Evolutionary conservation across 2,113 vertebrate genomes (phyloP), one percentile per base, ranked within the genome.

Genomic region (Clarias gariepinus): DNA sequence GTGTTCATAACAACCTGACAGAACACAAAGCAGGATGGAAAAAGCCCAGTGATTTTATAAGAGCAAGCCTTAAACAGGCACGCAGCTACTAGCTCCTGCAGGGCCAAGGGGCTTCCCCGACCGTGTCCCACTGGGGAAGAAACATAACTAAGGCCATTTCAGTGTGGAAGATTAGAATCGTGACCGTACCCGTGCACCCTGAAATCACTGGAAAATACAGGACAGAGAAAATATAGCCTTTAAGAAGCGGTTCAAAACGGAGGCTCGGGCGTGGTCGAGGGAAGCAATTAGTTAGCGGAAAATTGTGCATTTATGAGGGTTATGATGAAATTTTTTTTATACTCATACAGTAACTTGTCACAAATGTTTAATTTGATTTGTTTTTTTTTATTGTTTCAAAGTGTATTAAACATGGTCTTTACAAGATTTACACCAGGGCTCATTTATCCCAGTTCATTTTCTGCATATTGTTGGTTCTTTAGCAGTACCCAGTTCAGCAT

Each of bases 1-100:
- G 68, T 76, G 77, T 16, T 60, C 12, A 8, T 16, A 55, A 82
- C 21, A 63, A 80, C 74, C 61, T 36, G 83, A 74, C 58, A 87
- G 55, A 85, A 69, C 23, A 28, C 23, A 12, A 63, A 57, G 7
- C 47, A 69, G 79, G 85, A 76, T 61, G 73, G 58, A 82, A 89
- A 89, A 87, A 23, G 19, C 41, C 4, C 41, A 68, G 47, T 23
- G 82, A 84, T 66, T 83, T 89, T 64, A 55, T 81, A 86, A 64
- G 28, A 82, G 60, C 74, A 58, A 60, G 64, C 63, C 81, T 64
- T 53, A 80, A 66, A 74, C 81, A n/a, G 60, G 36, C 61, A 71
- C 55, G 30, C 55, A 23, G 55, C 77, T 79, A 60, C 81, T 55
- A 63, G 82, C 28, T 73, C 19, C 30, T 8, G 55, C 52, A 9